Conservation (phyloP, 2,888 invertebrate species). For the Aplocera efformata region DNA sequence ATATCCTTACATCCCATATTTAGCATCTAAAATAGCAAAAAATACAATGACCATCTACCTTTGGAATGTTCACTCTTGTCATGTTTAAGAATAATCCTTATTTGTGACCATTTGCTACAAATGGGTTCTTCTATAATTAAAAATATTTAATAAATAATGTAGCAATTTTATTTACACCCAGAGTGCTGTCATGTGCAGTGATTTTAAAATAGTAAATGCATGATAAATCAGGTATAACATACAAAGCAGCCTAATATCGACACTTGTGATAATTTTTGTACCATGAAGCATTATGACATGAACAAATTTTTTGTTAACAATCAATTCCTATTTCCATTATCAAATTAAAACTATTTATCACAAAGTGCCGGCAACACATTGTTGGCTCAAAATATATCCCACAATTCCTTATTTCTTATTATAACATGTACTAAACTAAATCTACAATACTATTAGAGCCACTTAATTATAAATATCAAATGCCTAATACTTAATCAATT, state of each 20-base stretch:
- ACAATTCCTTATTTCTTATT: not conserved
- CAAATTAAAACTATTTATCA: conserved; percentile 46
- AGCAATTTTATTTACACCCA: conserved; percentile 31
- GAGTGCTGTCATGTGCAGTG: conserved; percentile 60
- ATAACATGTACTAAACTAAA: conserved; percentile 1
- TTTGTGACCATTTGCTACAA: conserved; percentile 38
- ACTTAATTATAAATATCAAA: conserved; percentile 10
- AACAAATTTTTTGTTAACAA: conserved; percentile 4
- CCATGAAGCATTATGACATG: conserved; percentile 3
- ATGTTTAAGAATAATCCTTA: conserved; percentile 30
- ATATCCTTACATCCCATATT: too few relatives aligned
- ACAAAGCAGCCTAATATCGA: conserved; percentile 12
- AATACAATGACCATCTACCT: too few relatives aligned
- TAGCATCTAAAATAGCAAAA: too few relatives aligned
- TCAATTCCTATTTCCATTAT: conserved; percentile 7
- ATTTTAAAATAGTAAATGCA: conserved; percentile 67
- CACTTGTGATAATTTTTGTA: conserved; percentile 17
- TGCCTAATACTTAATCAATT: conserved; percentile 11
- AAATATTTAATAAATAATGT: not conserved
- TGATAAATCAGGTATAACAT: conserved; percentile 22
- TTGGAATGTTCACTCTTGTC: conserved; percentile 63
- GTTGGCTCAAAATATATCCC: conserved; percentile 18
- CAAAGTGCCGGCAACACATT: conserved; percentile 42
- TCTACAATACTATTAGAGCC: conserved; percentile 13
- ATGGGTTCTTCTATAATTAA: conserved; percentile 22